Evolutionary conservation across 2,113 vertebrate genomes (phyloP), one percentile per base, ranked within the genome.

Genomic region (Collichthys lucidus): DNA sequence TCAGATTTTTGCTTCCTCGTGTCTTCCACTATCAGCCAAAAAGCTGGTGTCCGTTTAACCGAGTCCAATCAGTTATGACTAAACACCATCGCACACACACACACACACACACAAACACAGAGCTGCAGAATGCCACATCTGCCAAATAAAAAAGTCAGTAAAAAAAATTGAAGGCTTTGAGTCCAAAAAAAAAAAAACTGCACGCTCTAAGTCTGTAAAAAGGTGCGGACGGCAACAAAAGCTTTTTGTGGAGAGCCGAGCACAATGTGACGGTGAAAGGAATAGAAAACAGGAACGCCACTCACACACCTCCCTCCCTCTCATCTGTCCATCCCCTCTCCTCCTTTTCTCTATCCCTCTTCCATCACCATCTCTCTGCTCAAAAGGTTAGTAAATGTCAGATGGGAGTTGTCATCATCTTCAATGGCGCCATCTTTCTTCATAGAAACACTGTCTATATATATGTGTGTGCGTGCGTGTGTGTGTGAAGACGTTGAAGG

Each of bases 361-460:
- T 83, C 88, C 89, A 89, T 83, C 79, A 82, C 83, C 87, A 92
- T 92, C 88, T 94, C 90, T 91, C 85, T 71, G 79, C 89, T 92
- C 93, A 90, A 95, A 96, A 96, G 95, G 95, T 96, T 95, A 95
- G 94, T 95, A 96, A 96, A 96, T 96, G 95, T 95, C 95, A 96
- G 92, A 93, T 88, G 92, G 92, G 92, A 94, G 93, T 94, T 95
- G 94, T 95, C 95, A 94, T 95, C 95, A 83, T 95, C 93, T 95
- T 95, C 95, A 95, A 94, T 94, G 90, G 92, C 87, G 35, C 91
- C 90, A 90, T 92, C 90, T 86, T 86, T 93, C 92, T 93, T 93
- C 89, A 91, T 92, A 89, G 82, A 87, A 85, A 86, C 79, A 76
- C 66, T 88, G 92, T 80, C 66, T 86, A n/a, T 80, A n/a, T 78